Percentiles rank a stretch among this genome's conserved stretches.
Evolutionary conservation across 2,888 invertebrate species (phyloP).

Genomic region (Tineola bisselliella): DNA sequence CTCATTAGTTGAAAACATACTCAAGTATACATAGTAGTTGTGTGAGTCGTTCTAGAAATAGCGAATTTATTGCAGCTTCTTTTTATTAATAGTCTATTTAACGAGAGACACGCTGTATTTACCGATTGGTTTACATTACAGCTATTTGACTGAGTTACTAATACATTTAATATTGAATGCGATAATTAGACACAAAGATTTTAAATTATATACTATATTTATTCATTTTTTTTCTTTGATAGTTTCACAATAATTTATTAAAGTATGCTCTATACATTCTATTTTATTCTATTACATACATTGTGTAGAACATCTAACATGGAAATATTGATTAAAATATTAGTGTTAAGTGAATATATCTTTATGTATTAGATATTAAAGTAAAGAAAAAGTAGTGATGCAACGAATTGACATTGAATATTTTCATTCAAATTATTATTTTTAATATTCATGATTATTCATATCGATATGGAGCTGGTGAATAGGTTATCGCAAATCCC

Average conservation of each 20-base stretch:
- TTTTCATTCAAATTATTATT: too few relatives aligned
- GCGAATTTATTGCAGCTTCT: neutral
- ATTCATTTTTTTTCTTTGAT: neutral
- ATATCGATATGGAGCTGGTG: too few relatives aligned
- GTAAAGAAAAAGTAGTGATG: neutral
- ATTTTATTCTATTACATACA: slow-evolving; percentile 5
- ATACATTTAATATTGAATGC: neutral
- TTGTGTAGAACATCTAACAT: neutral
- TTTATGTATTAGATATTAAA: neutral
- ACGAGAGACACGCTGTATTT: neutral
- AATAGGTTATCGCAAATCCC: too few relatives aligned
- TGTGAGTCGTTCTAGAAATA: too few relatives aligned
- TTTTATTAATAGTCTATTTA: neutral
- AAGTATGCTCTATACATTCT: neutral
- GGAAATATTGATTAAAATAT: neutral
- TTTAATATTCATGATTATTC: too few relatives aligned
- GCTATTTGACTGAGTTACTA: neutral
- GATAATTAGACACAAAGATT: neutral
- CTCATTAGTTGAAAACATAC: too few relatives aligned
- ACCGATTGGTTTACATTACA: neutral
- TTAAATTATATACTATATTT: neutral
- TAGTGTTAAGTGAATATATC: neutral
- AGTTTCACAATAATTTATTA: neutral
- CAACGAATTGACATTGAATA: too few relatives aligned
- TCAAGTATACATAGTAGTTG: too few relatives aligned